A percentile compares a stretch with the other conserved stretches of the same genome.
These are phyloP conservation scores for Onychomys arenicola DNA, from an alignment of 2,797 vertebrate genomes.

Conservation along the genomic window DNA sequence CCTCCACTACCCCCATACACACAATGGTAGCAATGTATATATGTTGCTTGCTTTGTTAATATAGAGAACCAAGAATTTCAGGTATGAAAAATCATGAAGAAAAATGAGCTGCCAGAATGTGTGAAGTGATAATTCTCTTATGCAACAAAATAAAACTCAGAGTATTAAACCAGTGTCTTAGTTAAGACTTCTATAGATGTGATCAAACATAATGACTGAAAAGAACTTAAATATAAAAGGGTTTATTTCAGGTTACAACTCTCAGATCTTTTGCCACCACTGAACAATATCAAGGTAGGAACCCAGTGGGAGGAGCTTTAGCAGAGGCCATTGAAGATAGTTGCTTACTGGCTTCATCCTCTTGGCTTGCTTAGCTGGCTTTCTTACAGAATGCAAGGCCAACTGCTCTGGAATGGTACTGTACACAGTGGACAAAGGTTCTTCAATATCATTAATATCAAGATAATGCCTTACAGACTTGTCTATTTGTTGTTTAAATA, in stretches of 20 bases:
- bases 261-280: background rate
- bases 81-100: background rate
- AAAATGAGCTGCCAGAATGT: background rate
- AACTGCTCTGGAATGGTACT: too few species aligned
- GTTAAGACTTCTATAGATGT: background rate
- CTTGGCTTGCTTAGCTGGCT: background rate
- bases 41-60: background rate
- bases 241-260: background rate
- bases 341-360: background rate
- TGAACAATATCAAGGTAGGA: background rate
- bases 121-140: background rate
- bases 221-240: background rate
- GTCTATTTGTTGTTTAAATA: too few species aligned
- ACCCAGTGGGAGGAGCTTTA: background rate
- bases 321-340: background rate
- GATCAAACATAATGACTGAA: background rate
- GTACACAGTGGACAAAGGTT: too few species aligned
- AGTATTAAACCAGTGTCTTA: background rate
- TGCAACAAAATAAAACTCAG: background rate
- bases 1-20: background rate
- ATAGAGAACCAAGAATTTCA: background rate
- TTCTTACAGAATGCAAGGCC: background rate
- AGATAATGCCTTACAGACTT: background rate
- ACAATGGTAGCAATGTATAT: background rate
- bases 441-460: background rate